Conservation (phyloP, 2,113 vertebrate species). For the Laterallus jamaicensis region DNA sequence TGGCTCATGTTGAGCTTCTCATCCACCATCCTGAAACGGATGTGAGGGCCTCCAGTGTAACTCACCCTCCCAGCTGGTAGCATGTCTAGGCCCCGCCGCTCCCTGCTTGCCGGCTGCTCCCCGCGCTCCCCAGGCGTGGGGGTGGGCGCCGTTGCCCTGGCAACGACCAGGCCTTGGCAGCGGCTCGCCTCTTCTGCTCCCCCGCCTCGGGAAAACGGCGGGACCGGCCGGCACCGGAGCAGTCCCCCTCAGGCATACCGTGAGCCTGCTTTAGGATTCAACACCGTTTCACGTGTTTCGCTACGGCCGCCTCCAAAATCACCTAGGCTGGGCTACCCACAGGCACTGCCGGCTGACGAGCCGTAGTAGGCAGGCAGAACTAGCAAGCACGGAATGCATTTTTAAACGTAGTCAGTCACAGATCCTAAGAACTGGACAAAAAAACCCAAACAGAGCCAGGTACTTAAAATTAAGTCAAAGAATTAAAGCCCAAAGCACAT, state of each 20-base stretch:
- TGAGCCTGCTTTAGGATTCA: not conserved
- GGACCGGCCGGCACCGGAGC: too few relatives aligned
- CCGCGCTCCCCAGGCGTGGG: too few relatives aligned
- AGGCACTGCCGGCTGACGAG: not conserved
- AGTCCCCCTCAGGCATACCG: not conserved
- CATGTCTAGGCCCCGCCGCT: too few relatives aligned
- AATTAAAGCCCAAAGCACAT: not conserved
- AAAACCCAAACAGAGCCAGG: not conserved
- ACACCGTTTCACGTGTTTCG: not conserved
- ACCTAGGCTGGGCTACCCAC: not conserved
- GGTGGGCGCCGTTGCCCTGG: too few relatives aligned
- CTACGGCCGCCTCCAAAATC: not conserved
- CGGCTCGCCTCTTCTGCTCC: too few relatives aligned
- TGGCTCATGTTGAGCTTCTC: too few relatives aligned
- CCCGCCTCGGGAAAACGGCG: too few relatives aligned
- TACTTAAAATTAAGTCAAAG: not conserved
- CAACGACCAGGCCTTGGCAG: too few relatives aligned
- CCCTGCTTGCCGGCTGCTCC: too few relatives aligned
- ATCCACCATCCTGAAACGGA: too few relatives aligned
- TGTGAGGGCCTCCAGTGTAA: too few relatives aligned
- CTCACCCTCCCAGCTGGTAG: too few relatives aligned
- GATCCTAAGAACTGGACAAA: not conserved
- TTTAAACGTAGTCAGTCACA: not conserved
- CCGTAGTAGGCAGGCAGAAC: not conserved
- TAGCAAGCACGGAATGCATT: not conserved